Evolutionary conservation across 1,140 invertebrate genomes (phyloP), one percentile per base, ranked within the genome.

Genomic region (Ooceraea biroi): DNA sequence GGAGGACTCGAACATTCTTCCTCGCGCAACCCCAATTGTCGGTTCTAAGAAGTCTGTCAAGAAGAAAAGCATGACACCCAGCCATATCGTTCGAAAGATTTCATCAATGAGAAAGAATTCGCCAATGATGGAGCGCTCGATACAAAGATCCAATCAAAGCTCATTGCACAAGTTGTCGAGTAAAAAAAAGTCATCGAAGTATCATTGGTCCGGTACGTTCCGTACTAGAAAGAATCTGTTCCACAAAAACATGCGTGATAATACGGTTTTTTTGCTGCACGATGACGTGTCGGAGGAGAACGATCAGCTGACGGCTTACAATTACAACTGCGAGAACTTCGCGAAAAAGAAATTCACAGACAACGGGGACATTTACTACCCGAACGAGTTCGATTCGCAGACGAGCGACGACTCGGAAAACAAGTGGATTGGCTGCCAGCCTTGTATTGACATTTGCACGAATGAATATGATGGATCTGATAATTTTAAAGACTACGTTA

Each of bases 121-220:
- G 22, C 57, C 55, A 1, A 2, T 55, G 44, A 44, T 14, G 25
- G 55, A 25, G 11, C 52, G 74, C 27, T 27, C 14, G 2, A 14
- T 27, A 69, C 36, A 76, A 58, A 66, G 17, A 41, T 36, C 12
- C 0, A 69, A 46, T 48, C 25, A 30, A n/a, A 27, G 12, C 0
- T 57, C 66, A 63, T 46, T 41, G 22, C 14, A 11, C 1, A 85
- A 85, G 57, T 55, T 41, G 3, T 52, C 55, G 5, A 19, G 30
- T 4, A 83, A 63, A 71, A 83, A 77, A 69, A 82, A 74, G 17
- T 11, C 19, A 14, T 50, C 58, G 3, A 89, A 82, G n/a, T 89
- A 86, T 27, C 72, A 89, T 50, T 89, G 87, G 88, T 82, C 87
- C 22, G 88, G 88, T 41, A 88, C 46, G 22, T 88, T 88, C 30